Evolutionary conservation across 2,888 invertebrate species (phyloP).

Genomic region (Baronia brevicornis): DNA sequence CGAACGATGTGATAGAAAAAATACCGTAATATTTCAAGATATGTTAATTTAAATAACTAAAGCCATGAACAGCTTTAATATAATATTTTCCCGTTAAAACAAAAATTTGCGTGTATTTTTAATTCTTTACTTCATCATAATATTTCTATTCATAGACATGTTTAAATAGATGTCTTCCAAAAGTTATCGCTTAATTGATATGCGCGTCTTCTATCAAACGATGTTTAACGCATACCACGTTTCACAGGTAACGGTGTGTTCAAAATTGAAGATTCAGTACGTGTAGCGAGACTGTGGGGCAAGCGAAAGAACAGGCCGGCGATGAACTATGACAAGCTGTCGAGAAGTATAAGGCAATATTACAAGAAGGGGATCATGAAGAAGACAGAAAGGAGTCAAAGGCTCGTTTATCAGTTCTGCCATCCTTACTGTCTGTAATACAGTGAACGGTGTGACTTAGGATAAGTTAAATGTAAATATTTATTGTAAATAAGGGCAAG

Average conservation of each 20-base stretch:
- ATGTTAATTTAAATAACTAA: no score
- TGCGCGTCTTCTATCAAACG: slow-evolving; percentile 20
- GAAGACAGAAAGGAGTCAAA: slow-evolving; percentile 98
- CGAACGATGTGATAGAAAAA: slow-evolving; percentile 4
- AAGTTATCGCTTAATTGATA: slow-evolving; percentile 17
- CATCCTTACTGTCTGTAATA: slow-evolving; percentile 90
- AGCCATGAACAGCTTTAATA: no score
- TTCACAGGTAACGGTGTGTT: slow-evolving; percentile 88
- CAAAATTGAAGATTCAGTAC: slow-evolving; percentile 98
- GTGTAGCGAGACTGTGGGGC: slow-evolving; percentile 98
- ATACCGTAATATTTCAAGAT: slow-evolving; percentile 9
- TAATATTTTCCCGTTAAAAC: no score
- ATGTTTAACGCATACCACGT: slow-evolving; percentile 51
- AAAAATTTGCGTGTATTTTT: slow-evolving; percentile 1
- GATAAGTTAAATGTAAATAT: slow-evolving; percentile 51
- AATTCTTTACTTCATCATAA: slow-evolving; percentile 2
- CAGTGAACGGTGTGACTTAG: slow-evolving; percentile 24
- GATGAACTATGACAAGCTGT: slow-evolving; percentile 99
- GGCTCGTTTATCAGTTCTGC: slow-evolving; percentile 99
- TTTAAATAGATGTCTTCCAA: slow-evolving; percentile 1
- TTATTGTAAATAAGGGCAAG: slow-evolving; percentile 40
- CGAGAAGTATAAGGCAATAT: slow-evolving; percentile 97
- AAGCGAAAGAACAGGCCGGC: slow-evolving; percentile 98
- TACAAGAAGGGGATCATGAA: slow-evolving; percentile 99
- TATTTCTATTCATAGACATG: slow-evolving; percentile 1